phyloP scores from a whole-genome alignment of 2,113 vertebrate species.

The Misgurnus anguillicaudatus region DNA sequence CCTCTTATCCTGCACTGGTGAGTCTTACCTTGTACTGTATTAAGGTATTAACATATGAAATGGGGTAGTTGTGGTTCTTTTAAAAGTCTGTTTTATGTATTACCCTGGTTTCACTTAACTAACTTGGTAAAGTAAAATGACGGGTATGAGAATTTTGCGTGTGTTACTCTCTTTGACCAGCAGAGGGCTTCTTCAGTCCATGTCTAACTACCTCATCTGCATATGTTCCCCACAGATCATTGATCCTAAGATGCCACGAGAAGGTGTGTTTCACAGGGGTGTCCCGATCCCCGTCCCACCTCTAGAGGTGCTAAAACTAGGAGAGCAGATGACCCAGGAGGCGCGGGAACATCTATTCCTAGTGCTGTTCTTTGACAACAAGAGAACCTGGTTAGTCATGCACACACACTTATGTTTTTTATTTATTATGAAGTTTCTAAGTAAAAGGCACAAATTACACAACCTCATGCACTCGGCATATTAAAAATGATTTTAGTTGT shows the following conservation, averaged over 20 bases:
- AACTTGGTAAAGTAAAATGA: no score
- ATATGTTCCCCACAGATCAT: slow-evolving; percentile 82
- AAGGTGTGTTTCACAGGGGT: slow-evolving; percentile 95
- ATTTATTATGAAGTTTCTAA: no score
- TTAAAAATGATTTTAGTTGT: no score
- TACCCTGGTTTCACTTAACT: no score
- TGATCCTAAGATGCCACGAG: slow-evolving; percentile 97
- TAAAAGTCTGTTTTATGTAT: no score
- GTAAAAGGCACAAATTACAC: no score
- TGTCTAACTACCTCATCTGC: background rate
- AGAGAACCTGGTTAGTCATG: slow-evolving; percentile 93
- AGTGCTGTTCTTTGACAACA: slow-evolving; percentile 99
- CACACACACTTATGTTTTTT: background rate
- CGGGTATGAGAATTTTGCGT: no score
- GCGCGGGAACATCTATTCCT: slow-evolving; percentile 97
- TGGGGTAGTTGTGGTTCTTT: no score
- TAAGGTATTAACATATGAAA: no score
- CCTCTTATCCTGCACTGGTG: slow-evolving; percentile 96
- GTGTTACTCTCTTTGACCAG: background rate
- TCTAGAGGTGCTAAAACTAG: slow-evolving; percentile 94
- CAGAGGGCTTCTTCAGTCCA: background rate
- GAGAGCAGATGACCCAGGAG: slow-evolving; percentile 99
- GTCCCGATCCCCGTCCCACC: slow-evolving; percentile 97
- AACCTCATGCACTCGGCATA: no score
- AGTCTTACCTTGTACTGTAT: slow-evolving; percentile 48